Percentiles rank a stretch among this genome's conserved stretches.
Conservation (phyloP, 1,140 invertebrate species). For the Papilio helenus region DNA sequence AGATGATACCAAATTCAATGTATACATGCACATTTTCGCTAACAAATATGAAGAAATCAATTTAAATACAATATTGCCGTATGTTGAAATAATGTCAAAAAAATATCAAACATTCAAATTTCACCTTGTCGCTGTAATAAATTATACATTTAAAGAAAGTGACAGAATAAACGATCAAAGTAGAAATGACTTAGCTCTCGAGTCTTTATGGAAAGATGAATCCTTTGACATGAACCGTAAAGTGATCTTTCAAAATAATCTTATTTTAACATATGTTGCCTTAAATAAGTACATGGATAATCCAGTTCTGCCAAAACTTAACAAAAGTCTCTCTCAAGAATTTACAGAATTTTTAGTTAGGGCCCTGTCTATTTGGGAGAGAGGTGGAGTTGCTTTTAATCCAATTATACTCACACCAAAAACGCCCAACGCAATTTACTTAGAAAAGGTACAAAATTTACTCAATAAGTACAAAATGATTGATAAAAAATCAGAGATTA, state of each 20-base stretch:
- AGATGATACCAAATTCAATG: conserved; percentile 45
- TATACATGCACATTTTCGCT: conserved; percentile 68
- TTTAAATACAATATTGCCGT: conserved; percentile 55
- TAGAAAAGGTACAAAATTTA: conserved; percentile 61
- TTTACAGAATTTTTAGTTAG: conserved; percentile 67
- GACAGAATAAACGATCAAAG: conserved; percentile 54
- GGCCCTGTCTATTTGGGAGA: conserved; percentile 72
- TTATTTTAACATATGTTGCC: conserved; percentile 52
- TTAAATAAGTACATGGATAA: conserved; percentile 59
- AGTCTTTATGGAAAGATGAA: conserved; percentile 54
- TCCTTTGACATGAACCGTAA: conserved; percentile 42
- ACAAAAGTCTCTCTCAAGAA: conserved; percentile 57
- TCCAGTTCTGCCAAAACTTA: conserved; percentile 63
- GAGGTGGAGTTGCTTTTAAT: conserved; percentile 71
- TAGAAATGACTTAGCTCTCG: conserved; percentile 65
- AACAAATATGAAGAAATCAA: conserved; percentile 50
- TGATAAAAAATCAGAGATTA: conserved; percentile 37
- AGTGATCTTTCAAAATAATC: conserved; percentile 46
- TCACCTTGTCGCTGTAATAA: conserved; percentile 59
- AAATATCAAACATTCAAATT: conserved; percentile 62
- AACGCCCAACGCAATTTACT: conserved; percentile 53
- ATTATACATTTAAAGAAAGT: conserved; percentile 52
- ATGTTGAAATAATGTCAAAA: conserved; percentile 56
- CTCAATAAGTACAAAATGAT: conserved; percentile 48
- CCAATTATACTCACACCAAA: conserved; percentile 62